Percentiles rank a stretch among this genome's conserved stretches.
Evolutionary conservation across 2,888 invertebrate species (phyloP).

Genomic region (Zootermopsis nevadensis): DNA sequence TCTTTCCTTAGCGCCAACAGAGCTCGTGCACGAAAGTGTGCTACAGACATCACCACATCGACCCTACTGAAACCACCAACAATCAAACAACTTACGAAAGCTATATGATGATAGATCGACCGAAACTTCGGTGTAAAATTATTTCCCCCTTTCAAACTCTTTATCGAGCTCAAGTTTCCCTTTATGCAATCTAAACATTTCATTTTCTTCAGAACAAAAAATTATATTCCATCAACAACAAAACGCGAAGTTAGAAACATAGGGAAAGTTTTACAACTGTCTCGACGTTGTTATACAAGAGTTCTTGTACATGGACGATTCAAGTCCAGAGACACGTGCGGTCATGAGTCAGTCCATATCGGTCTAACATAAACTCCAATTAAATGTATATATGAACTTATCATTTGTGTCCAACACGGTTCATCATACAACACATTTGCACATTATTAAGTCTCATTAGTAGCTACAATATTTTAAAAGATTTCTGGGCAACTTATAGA

Average conservation of each 20-base stretch:
- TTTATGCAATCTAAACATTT: not conserved
- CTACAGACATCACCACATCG: slow-evolving; percentile 1
- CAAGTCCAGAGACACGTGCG: too few species aligned
- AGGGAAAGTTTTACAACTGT: too few species aligned
- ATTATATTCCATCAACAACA: not conserved
- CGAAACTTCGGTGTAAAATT: not conserved
- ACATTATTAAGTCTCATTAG: too few species aligned
- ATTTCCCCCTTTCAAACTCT: not conserved
- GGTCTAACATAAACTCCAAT: too few species aligned
- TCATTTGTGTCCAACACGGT: too few species aligned
- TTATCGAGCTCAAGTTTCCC: not conserved
- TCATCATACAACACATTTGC: too few species aligned
- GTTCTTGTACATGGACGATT: too few species aligned
- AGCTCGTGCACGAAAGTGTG: not conserved
- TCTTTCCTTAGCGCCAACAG: not conserved
- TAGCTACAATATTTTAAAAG: too few species aligned
- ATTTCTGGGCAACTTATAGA: too few species aligned
- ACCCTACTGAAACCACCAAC: not conserved
- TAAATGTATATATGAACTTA: too few species aligned
- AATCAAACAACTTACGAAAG: slow-evolving; percentile 25
- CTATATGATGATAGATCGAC: slow-evolving; percentile 19
- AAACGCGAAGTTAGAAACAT: not conserved
- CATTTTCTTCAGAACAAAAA: not conserved
- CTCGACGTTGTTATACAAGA: too few species aligned
- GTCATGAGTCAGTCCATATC: too few species aligned